phyloP scores from a whole-genome alignment of 2,113 vertebrate genomes.

The Typhlomys cinereus region DNA sequence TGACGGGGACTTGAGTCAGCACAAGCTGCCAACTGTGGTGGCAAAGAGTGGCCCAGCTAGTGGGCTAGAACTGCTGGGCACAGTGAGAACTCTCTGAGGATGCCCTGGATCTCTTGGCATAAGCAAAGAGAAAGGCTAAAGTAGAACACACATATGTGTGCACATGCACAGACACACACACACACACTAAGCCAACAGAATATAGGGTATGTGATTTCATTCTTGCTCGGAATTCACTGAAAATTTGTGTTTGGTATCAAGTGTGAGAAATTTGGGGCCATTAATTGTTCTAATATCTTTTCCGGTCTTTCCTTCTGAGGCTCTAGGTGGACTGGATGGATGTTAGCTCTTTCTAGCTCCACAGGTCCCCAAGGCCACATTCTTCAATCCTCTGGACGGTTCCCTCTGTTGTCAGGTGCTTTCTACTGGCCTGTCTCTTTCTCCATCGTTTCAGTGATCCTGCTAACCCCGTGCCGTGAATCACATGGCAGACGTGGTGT shows the following conservation, averaged over 20 bases:
- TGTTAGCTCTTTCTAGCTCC: neutral
- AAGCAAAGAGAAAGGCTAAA: neutral
- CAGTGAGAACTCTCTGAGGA: neutral
- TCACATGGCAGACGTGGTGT: neutral
- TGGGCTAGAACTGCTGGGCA: too few species aligned
- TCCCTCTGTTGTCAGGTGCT: neutral
- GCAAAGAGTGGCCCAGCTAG: neutral
- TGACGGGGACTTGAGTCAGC: neutral
- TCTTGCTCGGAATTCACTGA: neutral
- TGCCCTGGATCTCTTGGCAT: neutral
- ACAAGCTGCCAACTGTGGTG: neutral
- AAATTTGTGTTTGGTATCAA: neutral
- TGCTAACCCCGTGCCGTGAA: neutral
- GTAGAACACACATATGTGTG: neutral
- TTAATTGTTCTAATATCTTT: neutral
- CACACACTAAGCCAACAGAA: neutral
- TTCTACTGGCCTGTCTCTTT: neutral
- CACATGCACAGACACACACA: neutral
- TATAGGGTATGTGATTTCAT: neutral
- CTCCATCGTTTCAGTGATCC: neutral
- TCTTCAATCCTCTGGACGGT: neutral
- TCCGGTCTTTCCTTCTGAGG: constrained; percentile 10
- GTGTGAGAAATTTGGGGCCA: neutral
- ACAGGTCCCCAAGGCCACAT: neutral
- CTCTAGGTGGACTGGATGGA: neutral